Evolutionary conservation across 2,113 vertebrate genomes (phyloP).

Genomic region (Zosterops hypoxanthus): DNA sequence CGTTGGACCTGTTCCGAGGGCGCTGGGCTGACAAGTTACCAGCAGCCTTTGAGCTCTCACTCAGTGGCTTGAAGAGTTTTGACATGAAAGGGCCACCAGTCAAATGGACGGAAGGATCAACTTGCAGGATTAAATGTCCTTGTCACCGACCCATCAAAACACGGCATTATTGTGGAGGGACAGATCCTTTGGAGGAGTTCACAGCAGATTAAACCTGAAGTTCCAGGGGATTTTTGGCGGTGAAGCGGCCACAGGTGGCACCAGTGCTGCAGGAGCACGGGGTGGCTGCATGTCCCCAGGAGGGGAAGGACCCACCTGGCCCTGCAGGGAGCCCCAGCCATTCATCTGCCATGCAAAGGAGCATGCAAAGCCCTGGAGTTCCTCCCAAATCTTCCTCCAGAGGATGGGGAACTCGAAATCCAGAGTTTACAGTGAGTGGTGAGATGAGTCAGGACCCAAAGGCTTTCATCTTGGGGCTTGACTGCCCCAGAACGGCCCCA

Average conservation of each 20-base stretch:
- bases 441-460: neutral
- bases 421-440: neutral
- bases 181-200: neutral
- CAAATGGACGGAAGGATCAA: neutral
- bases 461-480: neutral
- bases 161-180: neutral
- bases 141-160: slow-evolving; percentile 16
- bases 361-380: neutral
- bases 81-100: slow-evolving; percentile 38
- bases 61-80: neutral
- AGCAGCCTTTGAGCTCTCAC: neutral
- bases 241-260: neutral
- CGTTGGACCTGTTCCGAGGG: neutral
- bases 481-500: rapidly evolving
- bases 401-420: neutral
- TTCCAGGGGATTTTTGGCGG: neutral
- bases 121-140: slow-evolving; percentile 40
- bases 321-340: neutral
- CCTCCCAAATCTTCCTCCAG: neutral
- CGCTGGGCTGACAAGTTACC: neutral
- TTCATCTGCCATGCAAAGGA: neutral
- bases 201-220: slow-evolving; percentile 15
- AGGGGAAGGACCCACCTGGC: neutral
- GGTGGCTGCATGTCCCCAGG: neutral
- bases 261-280: rapidly evolving